Evolutionary conservation across 2,113 vertebrate species (phyloP).

Genomic region (Colius striatus): DNA sequence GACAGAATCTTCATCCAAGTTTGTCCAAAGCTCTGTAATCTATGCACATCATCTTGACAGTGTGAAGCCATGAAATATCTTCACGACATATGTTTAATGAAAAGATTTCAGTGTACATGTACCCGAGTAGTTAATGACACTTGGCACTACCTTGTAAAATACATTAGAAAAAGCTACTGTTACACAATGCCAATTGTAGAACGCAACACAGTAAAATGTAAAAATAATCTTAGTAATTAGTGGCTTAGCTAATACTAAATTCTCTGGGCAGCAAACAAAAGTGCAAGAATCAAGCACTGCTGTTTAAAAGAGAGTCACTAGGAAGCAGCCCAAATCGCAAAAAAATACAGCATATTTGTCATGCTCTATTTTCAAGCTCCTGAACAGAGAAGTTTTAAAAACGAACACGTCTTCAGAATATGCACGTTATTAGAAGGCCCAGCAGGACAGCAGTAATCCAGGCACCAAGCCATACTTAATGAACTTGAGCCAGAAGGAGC

Average conservation of each 20-base stretch:
- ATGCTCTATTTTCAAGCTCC: not conserved
- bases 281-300: not conserved
- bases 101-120: not conserved
- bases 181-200: not conserved
- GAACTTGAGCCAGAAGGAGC: not conserved
- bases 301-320: not conserved
- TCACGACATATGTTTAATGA: not conserved
- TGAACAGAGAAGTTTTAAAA: not conserved
- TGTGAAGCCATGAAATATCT: not conserved
- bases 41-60: not conserved
- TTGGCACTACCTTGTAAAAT: not conserved
- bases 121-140: not conserved
- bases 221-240: not conserved
- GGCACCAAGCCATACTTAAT: not conserved
- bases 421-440: not conserved
- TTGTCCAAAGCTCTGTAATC: not conserved
- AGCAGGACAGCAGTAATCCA: slow-evolving; percentile 22
- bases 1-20: not conserved
- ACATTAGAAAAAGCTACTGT: not conserved
- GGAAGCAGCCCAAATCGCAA: not conserved
- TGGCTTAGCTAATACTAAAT: not conserved
- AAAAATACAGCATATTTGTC: not conserved
- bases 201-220: not conserved
- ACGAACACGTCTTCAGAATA: not conserved
- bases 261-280: not conserved